A percentile compares a stretch with the other conserved stretches of the same genome.
These are phyloP conservation scores for Neodiprion fabricii DNA, from an alignment of 1,140 invertebrate species.

Conservation along the genomic window DNA sequence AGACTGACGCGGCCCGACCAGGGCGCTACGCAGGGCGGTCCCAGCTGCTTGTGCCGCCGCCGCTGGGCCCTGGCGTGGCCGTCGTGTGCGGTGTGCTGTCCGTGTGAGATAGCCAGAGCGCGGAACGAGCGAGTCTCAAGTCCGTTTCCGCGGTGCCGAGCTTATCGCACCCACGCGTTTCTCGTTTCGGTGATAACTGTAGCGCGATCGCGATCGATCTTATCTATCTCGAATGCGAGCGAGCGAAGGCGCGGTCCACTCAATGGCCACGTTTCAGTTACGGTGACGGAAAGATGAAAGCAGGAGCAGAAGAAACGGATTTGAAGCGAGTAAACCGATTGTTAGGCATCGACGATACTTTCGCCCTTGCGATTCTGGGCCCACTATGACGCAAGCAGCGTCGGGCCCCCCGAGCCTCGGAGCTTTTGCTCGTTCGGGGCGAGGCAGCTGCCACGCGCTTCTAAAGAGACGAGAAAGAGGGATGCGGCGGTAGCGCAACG, in stretches of 20 bases:
- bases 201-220: conserved; percentile 23
- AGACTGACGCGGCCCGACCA: conserved; percentile 43
- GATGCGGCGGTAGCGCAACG: conserved; percentile 38
- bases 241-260: no score
- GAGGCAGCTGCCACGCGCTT: conserved; percentile 11
- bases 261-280: no score
- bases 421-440: background rate
- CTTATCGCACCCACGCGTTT: conserved; percentile 19
- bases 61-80: conserved; percentile 42
- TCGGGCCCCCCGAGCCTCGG: background rate
- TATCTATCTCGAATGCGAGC: no score
- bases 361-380: no score
- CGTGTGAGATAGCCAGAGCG: conserved; percentile 32
- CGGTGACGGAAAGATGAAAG: no score
- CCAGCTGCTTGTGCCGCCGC: conserved; percentile 45
- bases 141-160: conserved; percentile 25
- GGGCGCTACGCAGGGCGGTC: conserved; percentile 19
- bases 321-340: no score
- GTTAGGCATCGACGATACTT: no score
- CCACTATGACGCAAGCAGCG: background rate
- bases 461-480: background rate
- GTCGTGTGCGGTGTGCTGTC: conserved; percentile 33
- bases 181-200: no score
- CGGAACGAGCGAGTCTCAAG: conserved; percentile 18
- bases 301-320: no score